Base-by-base conservation (phyloP, 2,797 vertebrate genomes). In the Podarcis siculus region DNA sequence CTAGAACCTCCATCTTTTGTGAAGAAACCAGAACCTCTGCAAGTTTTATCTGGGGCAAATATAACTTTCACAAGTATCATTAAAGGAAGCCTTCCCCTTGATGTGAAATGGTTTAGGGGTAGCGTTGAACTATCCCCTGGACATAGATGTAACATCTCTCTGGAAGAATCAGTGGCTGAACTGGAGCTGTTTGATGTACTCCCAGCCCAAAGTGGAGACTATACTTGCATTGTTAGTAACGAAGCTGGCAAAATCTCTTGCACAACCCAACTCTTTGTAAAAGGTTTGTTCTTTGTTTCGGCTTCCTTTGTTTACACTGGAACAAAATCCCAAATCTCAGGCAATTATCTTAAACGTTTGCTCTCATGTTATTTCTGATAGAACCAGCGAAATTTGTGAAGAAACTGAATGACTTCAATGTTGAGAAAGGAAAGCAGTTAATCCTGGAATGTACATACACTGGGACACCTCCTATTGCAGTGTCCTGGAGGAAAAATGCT, bases 171-270 rank as follows among this genome's bases (percentile, higher is more conserved):
- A 12, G 95, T 98, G 84, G 98, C 98, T 83, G 97, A 97, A 71
- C 91, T 99, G 95, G 98, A 99, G 92, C 93, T 99, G 90, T 96
- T 98, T 89, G 98, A 98, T 1, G 98, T 99, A 87, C 98, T 98
- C 87, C 97, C 98, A 3, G 83, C 91, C 27, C 97, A 99, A 92
- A 99, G 98, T 0, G 98, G 98, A 66, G 98, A 98, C 86, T 99
- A 99, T 92, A 98, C 98, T n/a, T 99, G 99, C 21, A 97, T 98
- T 25, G 97, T 99, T n/a, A 97, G 97, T 92, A 99, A 99, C 25
- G 98, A 99, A 75, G 98, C 98, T 23, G 99, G 99, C 90, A 99
- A 97, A 87, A 98, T 98, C 92, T 98, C 98, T 19, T 99, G 98
- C 92, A 98, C 98, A 23, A 91, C 97, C 3, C 97, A 97, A 64